Conservation (phyloP, 2,113 vertebrate species). For the Rhinogobius similis region DNA sequence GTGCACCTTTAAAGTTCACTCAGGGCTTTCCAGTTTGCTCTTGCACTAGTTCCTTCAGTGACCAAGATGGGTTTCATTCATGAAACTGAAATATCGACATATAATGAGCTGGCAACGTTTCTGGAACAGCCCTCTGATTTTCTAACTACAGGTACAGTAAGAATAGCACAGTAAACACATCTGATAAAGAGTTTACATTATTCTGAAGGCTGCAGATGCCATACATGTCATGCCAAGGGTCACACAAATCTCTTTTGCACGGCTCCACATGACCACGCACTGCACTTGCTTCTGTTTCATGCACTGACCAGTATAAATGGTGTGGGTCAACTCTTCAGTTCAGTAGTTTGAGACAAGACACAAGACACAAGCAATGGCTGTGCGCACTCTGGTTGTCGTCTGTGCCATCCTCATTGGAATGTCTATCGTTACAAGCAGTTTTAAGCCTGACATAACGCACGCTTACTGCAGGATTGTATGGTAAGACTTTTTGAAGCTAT, state of each 20-base stretch:
- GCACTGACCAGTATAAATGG: conserved; percentile 28
- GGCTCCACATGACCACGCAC: conserved; percentile 43
- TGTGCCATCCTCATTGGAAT: conserved; percentile 36
- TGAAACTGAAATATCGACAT: neutral
- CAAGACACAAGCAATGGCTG: conserved; percentile 31
- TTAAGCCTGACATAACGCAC: neutral
- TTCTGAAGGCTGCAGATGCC: neutral
- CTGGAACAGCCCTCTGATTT: neutral
- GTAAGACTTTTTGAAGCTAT: conserved; percentile 33
- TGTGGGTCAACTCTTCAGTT: neutral
- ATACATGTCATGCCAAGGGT: conserved; percentile 12
- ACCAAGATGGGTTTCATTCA: neutral
- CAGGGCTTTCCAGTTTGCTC: neutral
- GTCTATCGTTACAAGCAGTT: conserved; percentile 22
- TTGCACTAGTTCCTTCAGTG: neutral
- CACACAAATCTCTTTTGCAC: conserved; percentile 47
- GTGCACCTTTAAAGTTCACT: neutral
- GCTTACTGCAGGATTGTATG: conserved; percentile 63
- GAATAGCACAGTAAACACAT: neutral
- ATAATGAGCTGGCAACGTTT: neutral
- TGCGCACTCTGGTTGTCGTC: conserved; percentile 20
- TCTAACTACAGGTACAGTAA: neutral
- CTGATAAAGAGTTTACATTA: neutral
- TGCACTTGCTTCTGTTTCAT: neutral
- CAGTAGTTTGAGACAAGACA: neutral